Conservation (phyloP, 2,797 vertebrate species). For the Tragelaphus eurycerus region DNA sequence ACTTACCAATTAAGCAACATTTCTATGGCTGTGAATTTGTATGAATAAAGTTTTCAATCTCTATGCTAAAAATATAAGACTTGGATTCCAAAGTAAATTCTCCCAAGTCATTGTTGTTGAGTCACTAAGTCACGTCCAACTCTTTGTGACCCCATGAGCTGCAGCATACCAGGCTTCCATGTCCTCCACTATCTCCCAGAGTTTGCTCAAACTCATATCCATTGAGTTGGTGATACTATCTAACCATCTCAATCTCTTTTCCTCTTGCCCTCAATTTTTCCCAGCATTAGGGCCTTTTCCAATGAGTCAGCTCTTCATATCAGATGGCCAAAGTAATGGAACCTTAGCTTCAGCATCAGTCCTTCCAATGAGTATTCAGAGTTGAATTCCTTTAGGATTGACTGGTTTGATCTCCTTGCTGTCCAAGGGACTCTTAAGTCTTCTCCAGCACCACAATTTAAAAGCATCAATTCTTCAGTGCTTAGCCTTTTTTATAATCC, state of each 20-base stretch:
- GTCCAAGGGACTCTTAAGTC: neutral
- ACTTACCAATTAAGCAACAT: neutral
- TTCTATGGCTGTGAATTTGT: neutral
- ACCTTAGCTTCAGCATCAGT: neutral
- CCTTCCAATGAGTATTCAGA: neutral
- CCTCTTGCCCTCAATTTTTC: neutral
- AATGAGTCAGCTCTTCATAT: neutral
- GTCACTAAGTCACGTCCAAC: neutral
- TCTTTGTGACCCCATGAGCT: neutral
- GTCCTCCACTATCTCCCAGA: neutral
- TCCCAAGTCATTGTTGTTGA: neutral
- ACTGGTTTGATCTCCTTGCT: neutral
- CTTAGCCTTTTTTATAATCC: neutral
- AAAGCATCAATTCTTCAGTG: neutral
- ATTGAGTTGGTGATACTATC: neutral
- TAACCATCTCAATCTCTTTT: neutral
- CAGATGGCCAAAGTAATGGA: neutral
- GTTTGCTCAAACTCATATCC: neutral
- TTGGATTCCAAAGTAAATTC: neutral
- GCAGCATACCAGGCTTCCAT: neutral
- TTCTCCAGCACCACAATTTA: neutral
- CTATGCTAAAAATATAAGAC: neutral
- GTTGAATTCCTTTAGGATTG: neutral
- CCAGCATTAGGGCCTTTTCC: neutral
- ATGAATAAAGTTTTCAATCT: neutral